A percentile compares a stretch with the other conserved stretches of the same genome.
Evolutionary conservation across 2,797 vertebrate genomes (phyloP).

Genomic region (Phoeniculus purpureus): DNA sequence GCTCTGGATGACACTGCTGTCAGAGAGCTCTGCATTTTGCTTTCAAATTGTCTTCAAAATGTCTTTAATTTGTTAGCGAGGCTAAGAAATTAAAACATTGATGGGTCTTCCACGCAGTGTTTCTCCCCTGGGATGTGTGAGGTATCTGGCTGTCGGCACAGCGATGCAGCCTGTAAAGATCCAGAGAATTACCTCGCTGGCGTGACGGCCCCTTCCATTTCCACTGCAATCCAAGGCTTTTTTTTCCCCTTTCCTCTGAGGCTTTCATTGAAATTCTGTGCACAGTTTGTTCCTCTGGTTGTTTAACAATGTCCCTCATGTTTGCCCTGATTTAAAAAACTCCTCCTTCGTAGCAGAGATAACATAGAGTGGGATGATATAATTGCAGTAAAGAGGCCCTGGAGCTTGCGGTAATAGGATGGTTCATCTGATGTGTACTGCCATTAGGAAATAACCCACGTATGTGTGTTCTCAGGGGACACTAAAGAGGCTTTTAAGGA

Average conservation of each 20-base stretch:
- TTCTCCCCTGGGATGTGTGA: conserved; percentile 30
- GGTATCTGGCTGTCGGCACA: conserved; percentile 52
- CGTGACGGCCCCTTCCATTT: conserved; percentile 69
- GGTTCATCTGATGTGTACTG: conserved; percentile 73
- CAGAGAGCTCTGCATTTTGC: neutral
- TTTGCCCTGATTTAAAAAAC: conserved; percentile 74
- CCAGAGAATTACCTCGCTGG: conserved; percentile 71
- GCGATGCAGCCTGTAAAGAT: conserved; percentile 52
- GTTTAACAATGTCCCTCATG: conserved; percentile 79
- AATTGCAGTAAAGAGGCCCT: conserved; percentile 77
- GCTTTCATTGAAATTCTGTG: conserved; percentile 73
- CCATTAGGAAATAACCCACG: conserved; percentile 74
- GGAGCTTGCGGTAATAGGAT: conserved; percentile 72
- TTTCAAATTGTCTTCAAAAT: neutral
- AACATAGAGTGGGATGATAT: conserved; percentile 71
- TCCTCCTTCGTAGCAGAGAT: conserved; percentile 72
- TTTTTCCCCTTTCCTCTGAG: conserved; percentile 64
- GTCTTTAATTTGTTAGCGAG: no score
- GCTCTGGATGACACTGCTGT: neutral
- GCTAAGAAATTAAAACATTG: conserved; percentile 53
- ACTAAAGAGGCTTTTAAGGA: conserved; percentile 78
- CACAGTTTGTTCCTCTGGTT: conserved; percentile 70
- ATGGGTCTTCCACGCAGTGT: conserved; percentile 2
- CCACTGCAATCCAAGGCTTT: conserved; percentile 52
- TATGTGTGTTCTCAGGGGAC: conserved; percentile 72